Evolutionary conservation across 2,113 vertebrate species (phyloP), one percentile per base, ranked within the genome.

Genomic region (Circaetus gallicus): DNA sequence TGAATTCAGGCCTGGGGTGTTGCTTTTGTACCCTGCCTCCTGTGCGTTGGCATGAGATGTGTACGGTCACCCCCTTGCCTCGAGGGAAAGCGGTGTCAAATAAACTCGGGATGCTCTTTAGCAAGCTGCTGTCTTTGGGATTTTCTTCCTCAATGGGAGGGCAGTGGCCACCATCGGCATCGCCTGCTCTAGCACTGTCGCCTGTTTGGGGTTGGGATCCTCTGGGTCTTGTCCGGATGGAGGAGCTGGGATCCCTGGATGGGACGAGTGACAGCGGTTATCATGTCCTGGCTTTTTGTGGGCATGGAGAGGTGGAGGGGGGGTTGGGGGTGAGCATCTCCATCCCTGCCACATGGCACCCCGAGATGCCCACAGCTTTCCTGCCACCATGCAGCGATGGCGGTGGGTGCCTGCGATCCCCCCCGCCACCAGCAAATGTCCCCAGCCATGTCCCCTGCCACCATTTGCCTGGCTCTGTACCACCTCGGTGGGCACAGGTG

Each of bases 11-110:
- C 98, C 98, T 89, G 98, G 98, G 98, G 98, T 95, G 42, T 98
- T 98, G 97, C 99, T 99, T 93, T 98, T 98, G 98, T 99, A 97
- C 98, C 93, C 98, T 98, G 98, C 99, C 99, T 99, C 98, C 98
- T 97, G 98, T 99, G 98, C 97, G 97, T 98, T 97, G 98, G 98
- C 99, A 99, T 99, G 99, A 99, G 98, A 98, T 96, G 98, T 99
- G 98, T 99, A 98, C 80, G 98, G 99, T 98, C 79, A 71, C 61
- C 73, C 77, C 93, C 76, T 90, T 0, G 6, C 84, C 3, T 0
- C 0, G 56, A 84, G 95, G 82, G 93, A 91, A 98, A 98, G 98
- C 97, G 95, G 98, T 97, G 98, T 98, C 98, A 98, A 99, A 99
- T 99, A 99, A 99, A 99, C 97, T 97, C 83, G 98, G 98, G 98